phyloP scores from a whole-genome alignment of 2,797 vertebrate genomes.

The Hozukius guyotensis region DNA sequence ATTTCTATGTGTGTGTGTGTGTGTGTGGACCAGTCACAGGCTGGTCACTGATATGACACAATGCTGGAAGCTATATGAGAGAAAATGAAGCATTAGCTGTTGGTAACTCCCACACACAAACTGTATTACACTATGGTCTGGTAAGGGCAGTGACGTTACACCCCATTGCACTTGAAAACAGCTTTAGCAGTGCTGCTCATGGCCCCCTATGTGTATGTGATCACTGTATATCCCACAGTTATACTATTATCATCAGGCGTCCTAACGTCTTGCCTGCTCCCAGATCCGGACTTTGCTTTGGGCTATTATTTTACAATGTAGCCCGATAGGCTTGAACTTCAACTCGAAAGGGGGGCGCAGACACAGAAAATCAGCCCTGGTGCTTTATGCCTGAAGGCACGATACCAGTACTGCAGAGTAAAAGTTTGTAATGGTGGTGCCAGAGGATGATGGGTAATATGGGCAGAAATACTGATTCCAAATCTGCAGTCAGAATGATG shows the following conservation, averaged over 20 bases:
- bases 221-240: conserved; percentile 47
- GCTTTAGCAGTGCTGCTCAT: conserved; percentile 28
- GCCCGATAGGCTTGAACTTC: conserved; percentile 5
- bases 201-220: conserved; percentile 35
- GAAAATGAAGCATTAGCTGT: conserved; percentile 28
- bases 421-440: conserved; percentile 1
- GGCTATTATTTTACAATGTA: conserved; percentile 18
- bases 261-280: not conserved
- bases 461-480: conserved; percentile 1
- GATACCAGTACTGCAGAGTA: not conserved
- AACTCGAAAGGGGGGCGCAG: not conserved
- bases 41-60: conserved; percentile 23
- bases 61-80: conserved; percentile 18
- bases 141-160: conserved; percentile 39
- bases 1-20: not conserved
- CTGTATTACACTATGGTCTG: conserved; percentile 28
- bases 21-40: not conserved
- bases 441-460: conserved; percentile 3
- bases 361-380: conserved; percentile 1
- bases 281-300: conserved; percentile 8
- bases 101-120: conserved; percentile 53
- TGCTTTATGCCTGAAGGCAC: conserved; percentile 12
- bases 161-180: conserved; percentile 63
- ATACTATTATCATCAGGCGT: conserved; percentile 18
- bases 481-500: conserved; percentile 5